These are phyloP conservation scores for Microplitis demolitor DNA, from an alignment of 1,140 invertebrate genomes.

Conservation along the genomic window DNA sequence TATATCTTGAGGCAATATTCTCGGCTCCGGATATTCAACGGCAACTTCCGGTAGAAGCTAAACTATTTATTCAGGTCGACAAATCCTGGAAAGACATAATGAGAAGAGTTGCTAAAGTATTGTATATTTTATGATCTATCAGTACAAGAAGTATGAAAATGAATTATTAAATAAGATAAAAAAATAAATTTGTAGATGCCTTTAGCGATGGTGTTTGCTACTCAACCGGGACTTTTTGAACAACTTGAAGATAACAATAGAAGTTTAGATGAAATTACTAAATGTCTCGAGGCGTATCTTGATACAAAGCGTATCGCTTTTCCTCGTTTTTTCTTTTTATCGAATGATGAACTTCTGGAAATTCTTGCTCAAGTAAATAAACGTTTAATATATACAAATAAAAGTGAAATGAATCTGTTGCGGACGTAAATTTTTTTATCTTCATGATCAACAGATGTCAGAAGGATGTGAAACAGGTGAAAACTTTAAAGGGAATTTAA, in stretches of 20 bases:
- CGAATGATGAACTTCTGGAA: constrained; percentile 95
- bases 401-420: constrained; percentile 81
- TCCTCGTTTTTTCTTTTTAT: constrained; percentile 96
- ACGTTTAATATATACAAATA: neutral
- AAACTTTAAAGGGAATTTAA: too few species aligned
- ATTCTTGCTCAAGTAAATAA: constrained; percentile 87
- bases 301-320: constrained; percentile 96
- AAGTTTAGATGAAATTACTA: constrained; percentile 80
- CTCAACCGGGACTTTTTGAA: constrained; percentile 71
- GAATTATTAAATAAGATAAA: neutral
- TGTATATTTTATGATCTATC: neutral
- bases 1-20: constrained; percentile 88
- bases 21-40: constrained; percentile 87
- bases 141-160: too few species aligned
- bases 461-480: too few species aligned
- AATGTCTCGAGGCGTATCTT: constrained; percentile 82
- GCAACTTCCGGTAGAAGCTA: constrained; percentile 83
- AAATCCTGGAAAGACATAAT: constrained; percentile 88
- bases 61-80: constrained; percentile 82
- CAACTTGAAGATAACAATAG: constrained; percentile 76
- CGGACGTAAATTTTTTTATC: constrained; percentile 61
- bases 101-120: constrained; percentile 71
- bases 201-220: constrained; percentile 72
- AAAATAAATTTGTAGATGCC: constrained; percentile 62
- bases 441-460: neutral